These are phyloP conservation scores for Myotis myotis DNA, from an alignment of 2,797 vertebrate genomes.

Conservation along the genomic window DNA sequence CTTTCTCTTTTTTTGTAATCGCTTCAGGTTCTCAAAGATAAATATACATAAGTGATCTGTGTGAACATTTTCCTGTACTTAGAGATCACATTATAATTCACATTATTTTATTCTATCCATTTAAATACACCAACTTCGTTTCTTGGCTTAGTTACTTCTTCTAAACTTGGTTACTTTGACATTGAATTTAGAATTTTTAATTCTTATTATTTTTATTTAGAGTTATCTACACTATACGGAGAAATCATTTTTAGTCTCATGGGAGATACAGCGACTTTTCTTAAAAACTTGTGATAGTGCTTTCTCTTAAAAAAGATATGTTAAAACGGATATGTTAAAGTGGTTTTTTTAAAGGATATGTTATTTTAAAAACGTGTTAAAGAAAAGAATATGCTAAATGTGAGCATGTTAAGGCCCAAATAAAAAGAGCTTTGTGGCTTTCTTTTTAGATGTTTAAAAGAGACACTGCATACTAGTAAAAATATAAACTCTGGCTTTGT, in stretches of 20 bases:
- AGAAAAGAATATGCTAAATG: background rate
- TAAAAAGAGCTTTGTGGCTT: background rate
- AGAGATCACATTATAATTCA: background rate
- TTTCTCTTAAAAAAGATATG: background rate
- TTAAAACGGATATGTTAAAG: background rate
- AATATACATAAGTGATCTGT: background rate
- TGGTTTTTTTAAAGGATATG: background rate
- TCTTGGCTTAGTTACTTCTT: background rate
- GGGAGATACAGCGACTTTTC: background rate
- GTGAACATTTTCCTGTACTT: background rate
- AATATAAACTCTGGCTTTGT: background rate
- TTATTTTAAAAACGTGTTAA: background rate
- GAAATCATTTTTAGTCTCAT: background rate
- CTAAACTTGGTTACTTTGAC: background rate
- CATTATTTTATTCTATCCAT: background rate
- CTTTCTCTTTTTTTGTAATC: background rate
- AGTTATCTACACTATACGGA: background rate
- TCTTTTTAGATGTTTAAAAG: background rate
- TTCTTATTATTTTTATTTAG: background rate
- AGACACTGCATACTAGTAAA: background rate
- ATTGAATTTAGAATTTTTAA: conserved; percentile 12
- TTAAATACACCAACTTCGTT: background rate
- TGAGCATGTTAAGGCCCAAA: background rate
- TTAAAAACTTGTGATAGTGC: background rate
- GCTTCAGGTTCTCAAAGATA: background rate